phyloP scores from a whole-genome alignment of 1,140 invertebrate species.

The Pseudomyrmex flavicornis region DNA sequence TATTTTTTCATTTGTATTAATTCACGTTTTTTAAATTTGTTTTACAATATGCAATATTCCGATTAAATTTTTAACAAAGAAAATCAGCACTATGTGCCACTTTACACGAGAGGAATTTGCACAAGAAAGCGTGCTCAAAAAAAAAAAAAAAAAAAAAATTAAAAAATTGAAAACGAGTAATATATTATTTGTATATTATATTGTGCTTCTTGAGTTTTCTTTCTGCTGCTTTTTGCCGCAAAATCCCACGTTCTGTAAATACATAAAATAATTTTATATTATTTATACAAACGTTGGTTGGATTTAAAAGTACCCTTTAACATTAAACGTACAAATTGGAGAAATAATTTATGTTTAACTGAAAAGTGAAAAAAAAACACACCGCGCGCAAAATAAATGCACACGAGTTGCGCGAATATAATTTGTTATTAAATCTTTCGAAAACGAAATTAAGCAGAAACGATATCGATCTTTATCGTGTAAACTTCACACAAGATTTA shows the following conservation, averaged over 20 bases:
- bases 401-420: background rate
- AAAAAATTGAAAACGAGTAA: background rate
- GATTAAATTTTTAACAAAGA: slow-evolving; percentile 1
- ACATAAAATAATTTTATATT: too few species aligned
- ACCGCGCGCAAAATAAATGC: too few species aligned
- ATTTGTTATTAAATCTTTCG: background rate
- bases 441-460: background rate
- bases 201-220: background rate
- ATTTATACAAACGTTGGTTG: too few species aligned
- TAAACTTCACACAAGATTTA: background rate
- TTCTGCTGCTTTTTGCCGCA: too few species aligned
- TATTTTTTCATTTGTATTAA: background rate
- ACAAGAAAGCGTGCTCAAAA: background rate
- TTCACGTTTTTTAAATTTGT: slow-evolving; percentile 20
- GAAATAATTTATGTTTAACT: too few species aligned
- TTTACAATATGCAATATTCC: background rate
- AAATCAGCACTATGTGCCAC: background rate
- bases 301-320: too few species aligned
- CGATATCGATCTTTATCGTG: too few species aligned
- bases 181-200: background rate
- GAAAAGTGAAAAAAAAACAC: too few species aligned
- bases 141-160: background rate
- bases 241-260: too few species aligned
- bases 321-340: too few species aligned
- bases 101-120: background rate